Evolutionary conservation across 2,113 vertebrate species (phyloP).

Genomic region (Pterophyllum scalare): DNA sequence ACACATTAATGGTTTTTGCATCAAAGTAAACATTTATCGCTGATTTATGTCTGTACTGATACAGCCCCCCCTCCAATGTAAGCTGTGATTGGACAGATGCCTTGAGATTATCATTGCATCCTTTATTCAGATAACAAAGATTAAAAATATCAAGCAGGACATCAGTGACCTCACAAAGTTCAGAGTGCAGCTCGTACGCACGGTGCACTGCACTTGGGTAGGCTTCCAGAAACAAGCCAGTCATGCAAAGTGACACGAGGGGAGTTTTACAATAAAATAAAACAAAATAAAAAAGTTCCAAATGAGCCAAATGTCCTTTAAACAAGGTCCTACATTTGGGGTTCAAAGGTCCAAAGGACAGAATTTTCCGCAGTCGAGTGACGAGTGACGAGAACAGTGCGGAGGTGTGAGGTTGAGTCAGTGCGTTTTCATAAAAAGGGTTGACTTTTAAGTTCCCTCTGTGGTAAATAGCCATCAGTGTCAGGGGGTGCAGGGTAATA

Average conservation of each 20-base stretch:
- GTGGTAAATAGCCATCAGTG: slow-evolving; percentile 8
- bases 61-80: neutral
- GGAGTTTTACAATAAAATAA: rapidly evolving
- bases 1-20: too few relatives aligned
- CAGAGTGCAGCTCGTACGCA: neutral
- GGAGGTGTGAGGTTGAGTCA: slow-evolving; percentile 4
- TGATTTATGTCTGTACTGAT: neutral
- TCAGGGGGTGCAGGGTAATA: slow-evolving; percentile 3
- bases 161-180: too few relatives aligned
- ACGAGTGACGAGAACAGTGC: neutral
- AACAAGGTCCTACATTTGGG: neutral
- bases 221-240: neutral
- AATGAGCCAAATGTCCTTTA: neutral
- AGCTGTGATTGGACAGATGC: too few relatives aligned
- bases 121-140: neutral
- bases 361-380: neutral
- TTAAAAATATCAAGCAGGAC: rapidly evolving
- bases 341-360: slow-evolving; percentile 7
- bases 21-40: neutral
- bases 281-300: neutral
- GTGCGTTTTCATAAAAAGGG: slow-evolving; percentile 6
- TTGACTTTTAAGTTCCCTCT: slow-evolving; percentile 18
- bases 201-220: neutral
- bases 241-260: neutral
- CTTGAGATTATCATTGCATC: too few relatives aligned